Evolutionary conservation across 2,888 invertebrate species (phyloP), one percentile per base, ranked within the genome.

Genomic region (Hypolimnas misippus): DNA sequence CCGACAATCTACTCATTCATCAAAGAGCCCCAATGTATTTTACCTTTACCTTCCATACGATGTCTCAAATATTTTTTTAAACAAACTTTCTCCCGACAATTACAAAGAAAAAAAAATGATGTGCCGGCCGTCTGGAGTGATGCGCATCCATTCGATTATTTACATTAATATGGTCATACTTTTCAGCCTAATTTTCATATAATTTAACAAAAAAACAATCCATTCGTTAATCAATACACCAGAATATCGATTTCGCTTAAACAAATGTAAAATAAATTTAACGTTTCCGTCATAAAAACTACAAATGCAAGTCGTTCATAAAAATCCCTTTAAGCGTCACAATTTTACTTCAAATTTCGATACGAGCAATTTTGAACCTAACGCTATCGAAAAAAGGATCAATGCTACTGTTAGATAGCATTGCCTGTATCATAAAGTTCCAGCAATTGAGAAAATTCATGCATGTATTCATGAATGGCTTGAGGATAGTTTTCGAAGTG

Each of bases 401-500:
- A 16, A 3, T 8, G 17, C 10, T 3, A 17, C 17, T 3, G 17
- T 17, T 19, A 10, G 17, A 16, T 17, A 2, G 8, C 2, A 16
- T 17, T 16, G 8, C 8, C 6, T 19, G 42, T 42, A 42, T 42
- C 16, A 42, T 42, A 42, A 42, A 42, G 42, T 42, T 17, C 17
- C 7, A 17, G 17, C 42, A 42, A 42, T 42, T 42, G 42, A 17
- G 42, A 42, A 42, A 42, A 42, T 33, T 16, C 29, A 51, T 51
- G 10, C 31, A 29, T 51, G 17, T 51, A 51, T 51, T 51, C 51
- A 29, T 42, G 14, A 51, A 51, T 31, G 29, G 31, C 31, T 33
- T 51, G 42, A 29, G 29, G 21, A 31, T 51, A 51, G 25, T 33
- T 51, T 29, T 29, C n/a, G 51, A 16, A 51, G 51, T 51, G 12